Evolutionary conservation across 2,797 vertebrate species (phyloP).

Genomic region (Balearica regulorum): DNA sequence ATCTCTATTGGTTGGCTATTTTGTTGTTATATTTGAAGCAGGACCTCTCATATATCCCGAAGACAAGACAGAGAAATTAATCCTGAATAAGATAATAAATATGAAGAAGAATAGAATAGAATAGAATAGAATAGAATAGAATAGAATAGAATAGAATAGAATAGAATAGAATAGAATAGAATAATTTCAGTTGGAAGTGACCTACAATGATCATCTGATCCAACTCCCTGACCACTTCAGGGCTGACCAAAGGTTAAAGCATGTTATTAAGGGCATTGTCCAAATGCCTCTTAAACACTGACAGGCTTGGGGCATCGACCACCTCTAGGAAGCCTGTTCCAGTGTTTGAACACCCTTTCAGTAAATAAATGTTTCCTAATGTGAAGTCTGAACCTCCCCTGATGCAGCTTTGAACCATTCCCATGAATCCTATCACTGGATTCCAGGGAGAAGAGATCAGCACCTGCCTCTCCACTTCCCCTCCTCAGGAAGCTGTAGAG

Average conservation of each 20-base stretch:
- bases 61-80: not conserved
- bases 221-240: not conserved
- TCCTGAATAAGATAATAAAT: not conserved
- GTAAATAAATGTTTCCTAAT: not conserved
- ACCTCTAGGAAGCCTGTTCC: not conserved
- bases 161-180: not conserved
- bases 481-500: not conserved
- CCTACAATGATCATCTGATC: no score
- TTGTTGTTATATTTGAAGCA: not conserved
- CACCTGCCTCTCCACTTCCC: not conserved
- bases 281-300: not conserved
- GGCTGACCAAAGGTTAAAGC: not conserved
- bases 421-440: not conserved
- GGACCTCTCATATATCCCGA: not conserved
- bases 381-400: not conserved
- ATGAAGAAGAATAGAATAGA: not conserved
- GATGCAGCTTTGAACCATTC: not conserved
- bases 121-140: not conserved
- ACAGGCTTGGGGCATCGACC: not conserved
- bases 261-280: not conserved
- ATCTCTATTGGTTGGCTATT: not conserved
- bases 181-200: not conserved
- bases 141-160: not conserved
- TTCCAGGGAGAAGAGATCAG: not conserved
- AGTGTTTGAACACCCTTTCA: not conserved